Evolutionary conservation across 2,888 invertebrate genomes (phyloP), one percentile per base, ranked within the genome.

Genomic region (Callinectes sapidus): DNA sequence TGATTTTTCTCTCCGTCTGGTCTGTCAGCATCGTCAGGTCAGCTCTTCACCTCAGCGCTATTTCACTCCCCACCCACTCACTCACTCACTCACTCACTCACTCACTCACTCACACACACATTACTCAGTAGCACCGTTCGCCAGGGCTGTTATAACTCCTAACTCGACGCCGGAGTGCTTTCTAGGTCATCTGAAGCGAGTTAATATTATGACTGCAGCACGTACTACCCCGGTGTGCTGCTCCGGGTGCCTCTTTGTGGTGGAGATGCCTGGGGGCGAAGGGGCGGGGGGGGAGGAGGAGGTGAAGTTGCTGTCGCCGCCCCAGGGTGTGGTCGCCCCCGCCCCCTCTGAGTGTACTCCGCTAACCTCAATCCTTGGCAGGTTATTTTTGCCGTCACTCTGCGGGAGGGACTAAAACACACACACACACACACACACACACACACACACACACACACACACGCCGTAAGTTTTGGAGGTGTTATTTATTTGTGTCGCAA

Each of bases 271-370:
- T 32, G 61, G 61, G n/a, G 32, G 71, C 39, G 1, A n/a, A 13
- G 6, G 71, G 71, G 10, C 10, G 35, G 14, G 81, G 81, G 2
- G 6, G 71, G 71, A 0, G 32, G 35, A 16, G 81, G 81, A 32
- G 81, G 81, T 81, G 35, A 35, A 16, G 81, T 32, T 81, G 81
- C 81, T 13, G 35, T 32, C 35, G 81, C 35, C 81, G 81, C 35
- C 81, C 18, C 81, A 71, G 81, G 81, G 81, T 81, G 81, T 81
- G 81, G 81, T 81, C 81, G 81, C 35, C 32, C 35, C 81, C 81
- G 81, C 81, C 35, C 35, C 81, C 81, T 48, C 48, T 48, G 35
- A 35, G 35, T 32, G 81, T 81, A 81, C 81, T 81, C 81, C 81
- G 81, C 81, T 81, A 35, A 81, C 35, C 81, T 81, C 81, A 81